Conservation (phyloP, 2,888 invertebrate species). For the Dinocampus coccinellae region DNA sequence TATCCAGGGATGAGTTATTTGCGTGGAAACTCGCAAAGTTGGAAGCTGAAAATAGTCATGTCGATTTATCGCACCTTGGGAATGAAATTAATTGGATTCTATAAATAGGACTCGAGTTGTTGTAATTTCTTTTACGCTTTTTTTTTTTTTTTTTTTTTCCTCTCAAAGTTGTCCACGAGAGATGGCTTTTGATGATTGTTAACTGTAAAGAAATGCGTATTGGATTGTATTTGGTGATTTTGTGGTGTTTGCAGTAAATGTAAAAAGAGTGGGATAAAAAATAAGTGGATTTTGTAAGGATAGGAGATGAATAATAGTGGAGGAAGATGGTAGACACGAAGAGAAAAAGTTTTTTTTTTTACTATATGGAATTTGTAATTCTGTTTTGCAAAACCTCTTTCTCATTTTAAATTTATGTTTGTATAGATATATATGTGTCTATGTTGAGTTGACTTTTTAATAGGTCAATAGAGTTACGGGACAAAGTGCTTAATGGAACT, state of each 20-base stretch:
- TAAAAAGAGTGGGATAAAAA: neutral
- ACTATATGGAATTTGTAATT: conserved; percentile 15
- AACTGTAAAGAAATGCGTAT: conserved; percentile 24
- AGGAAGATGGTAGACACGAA: neutral
- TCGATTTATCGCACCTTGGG: conserved; percentile 19
- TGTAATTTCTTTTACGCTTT: conserved; percentile 1
- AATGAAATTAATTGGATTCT: conserved; percentile 22
- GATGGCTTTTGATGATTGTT: conserved; percentile 24
- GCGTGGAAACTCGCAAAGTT: conserved; percentile 10
- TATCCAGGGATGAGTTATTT: conserved; percentile 11
- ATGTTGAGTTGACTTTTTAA: conserved; percentile 37
- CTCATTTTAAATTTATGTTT: neutral
- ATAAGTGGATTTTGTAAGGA: neutral
- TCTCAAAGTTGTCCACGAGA: conserved; percentile 2
- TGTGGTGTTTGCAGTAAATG: neutral
- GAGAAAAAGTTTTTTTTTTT: conserved; percentile 11
- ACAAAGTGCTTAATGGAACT: conserved; percentile 49
- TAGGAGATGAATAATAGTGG: neutral
- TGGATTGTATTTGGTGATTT: conserved; percentile 21
- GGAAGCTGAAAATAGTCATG: conserved; percentile 17
- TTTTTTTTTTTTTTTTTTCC: conserved; percentile 1
- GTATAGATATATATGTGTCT: neutral
- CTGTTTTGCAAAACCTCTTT: conserved; percentile 25
- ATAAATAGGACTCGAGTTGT: neutral
- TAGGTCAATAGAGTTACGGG: conserved; percentile 46